Evolutionary conservation across 1,140 invertebrate species (phyloP).

Genomic region (Adelges cooleyi): DNA sequence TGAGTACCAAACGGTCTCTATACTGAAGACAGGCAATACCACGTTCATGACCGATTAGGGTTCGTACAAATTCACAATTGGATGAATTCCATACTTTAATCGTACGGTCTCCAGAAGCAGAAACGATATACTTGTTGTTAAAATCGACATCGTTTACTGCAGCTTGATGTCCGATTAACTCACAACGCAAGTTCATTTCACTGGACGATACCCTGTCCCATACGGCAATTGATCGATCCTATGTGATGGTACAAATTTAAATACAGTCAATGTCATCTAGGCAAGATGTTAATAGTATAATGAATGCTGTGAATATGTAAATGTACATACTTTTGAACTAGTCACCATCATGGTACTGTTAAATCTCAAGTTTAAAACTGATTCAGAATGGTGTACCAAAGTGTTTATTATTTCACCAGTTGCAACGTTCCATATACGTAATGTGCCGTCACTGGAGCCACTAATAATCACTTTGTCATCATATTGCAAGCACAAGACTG

Average conservation of each 20-base stretch:
- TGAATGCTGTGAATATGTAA: conserved; percentile 4
- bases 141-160: conserved; percentile 99
- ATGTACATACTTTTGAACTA: conserved; percentile 75
- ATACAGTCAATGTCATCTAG: background rate
- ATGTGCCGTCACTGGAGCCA: conserved; percentile 94
- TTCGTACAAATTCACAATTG: conserved; percentile 97
- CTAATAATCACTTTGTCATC: conserved; percentile 98
- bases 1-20: conserved; percentile 90
- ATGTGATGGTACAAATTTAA: conserved; percentile 34
- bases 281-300: no score
- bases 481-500: conserved; percentile 95
- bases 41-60: conserved; percentile 95
- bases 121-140: conserved; percentile 99
- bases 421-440: conserved; percentile 80
- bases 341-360: conserved; percentile 99
- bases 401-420: conserved; percentile 95
- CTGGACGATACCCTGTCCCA: conserved; percentile 98
- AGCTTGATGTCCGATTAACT: conserved; percentile 93
- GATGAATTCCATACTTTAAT: conserved; percentile 99
- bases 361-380: conserved; percentile 94
- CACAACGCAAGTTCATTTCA: conserved; percentile 87
- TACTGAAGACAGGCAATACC: conserved; percentile 99
- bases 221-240: conserved; percentile 98
- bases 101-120: conserved; percentile 96
- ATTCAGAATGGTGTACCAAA: conserved; percentile 97